Conservation (phyloP, 2,888 invertebrate species). For the Drepana falcataria region DNA sequence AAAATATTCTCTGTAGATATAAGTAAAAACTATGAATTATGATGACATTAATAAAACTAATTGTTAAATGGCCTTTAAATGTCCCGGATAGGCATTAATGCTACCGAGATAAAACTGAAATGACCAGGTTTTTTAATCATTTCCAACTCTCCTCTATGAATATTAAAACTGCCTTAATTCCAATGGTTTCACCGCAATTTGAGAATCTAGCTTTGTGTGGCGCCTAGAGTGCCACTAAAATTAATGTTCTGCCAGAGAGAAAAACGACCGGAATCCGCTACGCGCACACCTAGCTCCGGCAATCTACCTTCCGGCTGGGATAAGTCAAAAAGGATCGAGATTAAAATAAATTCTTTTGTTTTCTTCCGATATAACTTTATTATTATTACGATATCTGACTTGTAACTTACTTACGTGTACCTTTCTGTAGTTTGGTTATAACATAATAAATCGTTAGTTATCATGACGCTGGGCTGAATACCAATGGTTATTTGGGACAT, state of each 20-base stretch:
- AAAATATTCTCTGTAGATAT: too few relatives aligned
- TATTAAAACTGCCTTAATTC: conserved; percentile 48
- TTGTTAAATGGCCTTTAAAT: background rate
- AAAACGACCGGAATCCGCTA: conserved; percentile 62
- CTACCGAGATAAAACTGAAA: background rate
- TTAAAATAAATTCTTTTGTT: conserved; percentile 17
- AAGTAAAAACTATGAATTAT: too few relatives aligned
- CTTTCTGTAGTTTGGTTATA: too few relatives aligned
- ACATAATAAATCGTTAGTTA: too few relatives aligned
- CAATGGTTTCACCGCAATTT: conserved; percentile 62
- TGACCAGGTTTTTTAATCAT: conserved; percentile 7
- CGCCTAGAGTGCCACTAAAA: conserved; percentile 69
- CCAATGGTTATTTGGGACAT: too few relatives aligned
- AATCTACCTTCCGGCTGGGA: conserved; percentile 27
- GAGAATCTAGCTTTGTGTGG: conserved; percentile 58
- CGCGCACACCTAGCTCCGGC: conserved; percentile 28
- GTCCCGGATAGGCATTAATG: background rate
- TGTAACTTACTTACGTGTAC: too few relatives aligned
- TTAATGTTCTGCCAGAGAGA: conserved; percentile 75
- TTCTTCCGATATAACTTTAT: too few relatives aligned
- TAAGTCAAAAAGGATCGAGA: conserved; percentile 43
- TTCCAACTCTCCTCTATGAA: conserved; percentile 25
- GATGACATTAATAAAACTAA: background rate
- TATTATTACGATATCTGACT: too few relatives aligned
- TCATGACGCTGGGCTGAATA: too few relatives aligned